Percentiles rank a stretch among this genome's conserved stretches.
phyloP scores from a whole-genome alignment of 2,797 vertebrate species.

The Rhabdomys pumilio region DNA sequence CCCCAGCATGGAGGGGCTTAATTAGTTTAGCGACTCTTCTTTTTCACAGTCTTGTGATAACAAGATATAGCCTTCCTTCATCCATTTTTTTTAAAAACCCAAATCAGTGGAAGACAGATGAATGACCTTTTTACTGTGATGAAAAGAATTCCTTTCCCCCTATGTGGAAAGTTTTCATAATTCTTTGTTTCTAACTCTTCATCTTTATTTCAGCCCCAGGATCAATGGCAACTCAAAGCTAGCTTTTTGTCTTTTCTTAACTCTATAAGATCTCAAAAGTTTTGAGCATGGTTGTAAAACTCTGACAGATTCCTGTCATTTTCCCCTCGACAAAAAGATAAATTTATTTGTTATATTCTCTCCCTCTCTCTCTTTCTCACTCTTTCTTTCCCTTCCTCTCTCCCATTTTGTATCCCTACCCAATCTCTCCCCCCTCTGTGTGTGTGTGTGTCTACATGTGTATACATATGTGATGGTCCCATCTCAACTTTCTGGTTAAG shows the following conservation, averaged over 20 bases:
- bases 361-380: background rate
- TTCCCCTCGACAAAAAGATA: slow-evolving; percentile 19
- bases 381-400: background rate
- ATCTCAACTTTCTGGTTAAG: slow-evolving; percentile 18
- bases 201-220: slow-evolving; percentile 50
- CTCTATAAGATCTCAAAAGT: slow-evolving; percentile 58
- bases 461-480: background rate
- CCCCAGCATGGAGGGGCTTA: slow-evolving; percentile 42
- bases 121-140: slow-evolving; percentile 66
- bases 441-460: background rate
- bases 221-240: slow-evolving; percentile 58
- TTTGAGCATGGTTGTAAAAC: background rate
- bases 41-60: slow-evolving; percentile 65
- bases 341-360: slow-evolving; percentile 16
- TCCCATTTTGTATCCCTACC: background rate
- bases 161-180: slow-evolving; percentile 54
- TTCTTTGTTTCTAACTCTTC: slow-evolving; percentile 64
- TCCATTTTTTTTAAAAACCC: slow-evolving; percentile 3
- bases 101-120: slow-evolving; percentile 67
- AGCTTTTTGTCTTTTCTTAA: slow-evolving; percentile 39
- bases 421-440: background rate
- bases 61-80: slow-evolving; percentile 57
- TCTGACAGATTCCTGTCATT: slow-evolving; percentile 57
- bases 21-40: slow-evolving; percentile 76
- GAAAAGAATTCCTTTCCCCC: background rate